A percentile compares a stretch with the other conserved stretches of the same genome.
phyloP scores from a whole-genome alignment of 2,888 invertebrate genomes.

The Coenonympha glycerion region DNA sequence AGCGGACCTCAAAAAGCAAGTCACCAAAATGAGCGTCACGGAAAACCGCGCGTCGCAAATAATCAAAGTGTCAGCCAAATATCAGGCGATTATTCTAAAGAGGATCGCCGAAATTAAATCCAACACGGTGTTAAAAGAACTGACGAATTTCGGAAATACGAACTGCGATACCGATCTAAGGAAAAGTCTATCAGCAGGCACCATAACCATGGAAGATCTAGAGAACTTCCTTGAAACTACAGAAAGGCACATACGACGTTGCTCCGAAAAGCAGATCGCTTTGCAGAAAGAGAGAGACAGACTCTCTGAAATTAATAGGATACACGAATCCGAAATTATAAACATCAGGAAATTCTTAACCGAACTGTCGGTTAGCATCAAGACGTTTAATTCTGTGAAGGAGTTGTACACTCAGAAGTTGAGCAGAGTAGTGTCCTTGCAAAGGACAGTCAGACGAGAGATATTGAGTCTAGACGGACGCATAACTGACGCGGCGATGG shows the following conservation, averaged over 20 bases:
- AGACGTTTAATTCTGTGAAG: constrained; percentile 56
- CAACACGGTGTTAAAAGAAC: constrained; percentile 59
- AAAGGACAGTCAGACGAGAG: constrained; percentile 60
- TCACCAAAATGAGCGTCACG: constrained; percentile 56
- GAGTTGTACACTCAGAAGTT: constrained; percentile 60
- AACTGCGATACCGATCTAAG: constrained; percentile 51
- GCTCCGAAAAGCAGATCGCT: constrained; percentile 54
- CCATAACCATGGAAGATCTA: constrained; percentile 64
- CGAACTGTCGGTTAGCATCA: constrained; percentile 57
- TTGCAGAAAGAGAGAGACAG: constrained; percentile 63
- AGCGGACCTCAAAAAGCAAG: constrained; percentile 58
- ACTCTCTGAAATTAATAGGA: constrained; percentile 56
- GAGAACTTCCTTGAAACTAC: constrained; percentile 68
- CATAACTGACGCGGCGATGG: constrained; percentile 46
- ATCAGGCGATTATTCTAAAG: constrained; percentile 64
- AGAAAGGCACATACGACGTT: constrained; percentile 56
- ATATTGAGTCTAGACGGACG: constrained; percentile 53
- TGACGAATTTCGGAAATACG: constrained; percentile 61
- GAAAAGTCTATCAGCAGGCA: constrained; percentile 51
- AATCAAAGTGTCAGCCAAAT: constrained; percentile 66
- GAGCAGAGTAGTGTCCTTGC: constrained; percentile 53
- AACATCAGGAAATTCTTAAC: constrained; percentile 61
- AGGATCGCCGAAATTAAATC: constrained; percentile 65
- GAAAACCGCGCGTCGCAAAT: constrained; percentile 65
- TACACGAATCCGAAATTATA: constrained; percentile 63